These are phyloP conservation scores for Synergus japonicus DNA, from an alignment of 2,888 invertebrate species.

Conservation along the genomic window DNA sequence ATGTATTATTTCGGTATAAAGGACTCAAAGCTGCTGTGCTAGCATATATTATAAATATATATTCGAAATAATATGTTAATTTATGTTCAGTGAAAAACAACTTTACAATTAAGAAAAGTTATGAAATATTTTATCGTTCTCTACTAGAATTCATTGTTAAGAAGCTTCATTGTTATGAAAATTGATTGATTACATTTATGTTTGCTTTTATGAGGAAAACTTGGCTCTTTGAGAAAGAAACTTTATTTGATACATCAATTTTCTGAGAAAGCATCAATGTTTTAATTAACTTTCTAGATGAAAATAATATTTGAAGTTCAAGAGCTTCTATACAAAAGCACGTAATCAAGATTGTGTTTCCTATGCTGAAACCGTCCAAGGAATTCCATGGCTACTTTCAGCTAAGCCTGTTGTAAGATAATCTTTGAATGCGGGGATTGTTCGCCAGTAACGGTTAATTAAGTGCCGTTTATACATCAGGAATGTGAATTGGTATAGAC, in stretches of 20 bases:
- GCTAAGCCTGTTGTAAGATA: constrained; percentile 14
- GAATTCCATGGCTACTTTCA: constrained; percentile 10
- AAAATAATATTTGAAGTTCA: not conserved
- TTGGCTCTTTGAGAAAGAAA: not conserved
- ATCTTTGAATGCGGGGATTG: constrained; percentile 21
- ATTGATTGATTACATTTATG: too few relatives aligned
- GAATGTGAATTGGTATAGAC: constrained; percentile 25
- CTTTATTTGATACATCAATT: not conserved
- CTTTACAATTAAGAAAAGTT: too few relatives aligned
- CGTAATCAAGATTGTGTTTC: not conserved
- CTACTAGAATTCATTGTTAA: too few relatives aligned
- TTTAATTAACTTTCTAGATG: not conserved
- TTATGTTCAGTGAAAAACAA: not conserved
- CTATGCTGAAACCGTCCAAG: not conserved
- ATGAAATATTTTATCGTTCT: too few relatives aligned
- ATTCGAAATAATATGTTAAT: not conserved
- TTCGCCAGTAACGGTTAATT: not conserved
- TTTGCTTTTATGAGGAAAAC: not conserved
- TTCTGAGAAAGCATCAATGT: not conserved
- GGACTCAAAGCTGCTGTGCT: not conserved
- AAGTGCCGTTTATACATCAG: constrained; percentile 1
- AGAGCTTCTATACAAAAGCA: not conserved
- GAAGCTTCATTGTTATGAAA: too few relatives aligned
- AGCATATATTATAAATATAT: not conserved
- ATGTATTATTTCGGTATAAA: not conserved